A percentile compares a stretch with the other conserved stretches of the same genome.
phyloP scores from a whole-genome alignment of 1,140 invertebrate genomes.

The Orius laevigatus region DNA sequence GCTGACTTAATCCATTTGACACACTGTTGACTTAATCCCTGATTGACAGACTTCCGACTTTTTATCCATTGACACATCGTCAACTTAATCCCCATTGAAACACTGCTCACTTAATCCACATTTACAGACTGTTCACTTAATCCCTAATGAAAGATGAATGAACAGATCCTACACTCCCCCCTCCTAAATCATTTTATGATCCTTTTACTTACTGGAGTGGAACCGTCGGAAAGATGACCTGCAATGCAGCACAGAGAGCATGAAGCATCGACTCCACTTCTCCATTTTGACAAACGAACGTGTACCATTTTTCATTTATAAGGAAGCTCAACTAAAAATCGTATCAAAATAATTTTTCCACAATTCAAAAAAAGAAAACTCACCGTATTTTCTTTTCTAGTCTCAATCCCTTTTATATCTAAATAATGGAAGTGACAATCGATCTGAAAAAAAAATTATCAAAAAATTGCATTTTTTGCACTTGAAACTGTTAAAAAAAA shows the following conservation, averaged over 20 bases:
- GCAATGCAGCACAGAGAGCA: slow-evolving; percentile 62
- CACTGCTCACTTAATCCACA: no score
- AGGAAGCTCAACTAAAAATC: slow-evolving; percentile 35
- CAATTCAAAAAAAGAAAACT: slow-evolving; percentile 25
- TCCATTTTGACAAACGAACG: slow-evolving; percentile 43
- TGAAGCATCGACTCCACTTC: slow-evolving; percentile 70
- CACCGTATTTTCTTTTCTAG: slow-evolving; percentile 70
- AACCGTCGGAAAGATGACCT: slow-evolving; percentile 73
- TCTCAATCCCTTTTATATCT: slow-evolving; percentile 85
- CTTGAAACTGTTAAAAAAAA: background rate
- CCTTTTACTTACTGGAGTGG: slow-evolving; percentile 60
- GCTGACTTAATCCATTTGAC: no score
- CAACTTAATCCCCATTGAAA: no score
- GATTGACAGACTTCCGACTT: no score
- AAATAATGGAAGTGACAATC: slow-evolving; percentile 90
- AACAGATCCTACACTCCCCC: no score
- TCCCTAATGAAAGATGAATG: no score
- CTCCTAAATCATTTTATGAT: no score
- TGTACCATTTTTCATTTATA: slow-evolving; percentile 69
- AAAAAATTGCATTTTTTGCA: background rate
- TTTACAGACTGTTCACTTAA: no score
- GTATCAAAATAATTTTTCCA: slow-evolving; percentile 1
- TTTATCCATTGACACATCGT: no score
- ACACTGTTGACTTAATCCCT: no score
- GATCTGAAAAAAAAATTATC: slow-evolving; percentile 41